Base-by-base conservation (phyloP, 2,888 invertebrate genomes). In the Endomychus coccineus region DNA sequence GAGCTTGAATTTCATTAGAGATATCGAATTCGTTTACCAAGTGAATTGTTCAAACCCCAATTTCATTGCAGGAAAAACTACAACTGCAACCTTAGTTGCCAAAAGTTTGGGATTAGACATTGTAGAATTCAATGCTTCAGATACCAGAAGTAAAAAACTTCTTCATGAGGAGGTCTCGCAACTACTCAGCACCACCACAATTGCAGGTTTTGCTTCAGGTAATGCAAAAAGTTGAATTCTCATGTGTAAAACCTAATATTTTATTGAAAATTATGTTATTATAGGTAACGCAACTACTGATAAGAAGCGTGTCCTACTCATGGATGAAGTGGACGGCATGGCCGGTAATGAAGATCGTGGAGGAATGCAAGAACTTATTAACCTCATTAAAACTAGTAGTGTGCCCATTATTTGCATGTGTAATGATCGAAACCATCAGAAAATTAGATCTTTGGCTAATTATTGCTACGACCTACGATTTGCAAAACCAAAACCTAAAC, bases 251-350 rank as follows among this genome's bases (percentile, higher is more conserved):
- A 25, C 12, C 12, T 7, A 10, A 10, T 12, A 11, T 12, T 25
- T 12, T 25, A 7, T 7, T 6, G 12, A 7, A 25, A n/a, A n/a
- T n/a, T n/a, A n/a, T n/a, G n/a, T n/a, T n/a, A n/a, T n/a, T n/a
- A n/a, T n/a, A n/a, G n/a, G n/a, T n/a, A n/a, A 10, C 5, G 27
- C 5, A 25, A 19, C 6, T 2, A 54, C 59, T 2, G 73, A 76
- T 1, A 78, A 77, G 48, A 89, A 88, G 54, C 91, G 92, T 58
- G 91, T 91, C 9, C 67, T 99, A 4, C 75, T 99, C n/a, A 99
- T 99, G 98, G 98, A 99, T 58, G 98, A 99, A 74, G 97, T 99
- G 0, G 98, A 99, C 59, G 98, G 98, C 5, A 98, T 99, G 96
- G 90, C 95, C 1, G 97, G 97, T 2, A 98, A 97, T 62, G 94